phyloP scores from a whole-genome alignment of 2,888 invertebrate species.

The Apodemia mormo region DNA sequence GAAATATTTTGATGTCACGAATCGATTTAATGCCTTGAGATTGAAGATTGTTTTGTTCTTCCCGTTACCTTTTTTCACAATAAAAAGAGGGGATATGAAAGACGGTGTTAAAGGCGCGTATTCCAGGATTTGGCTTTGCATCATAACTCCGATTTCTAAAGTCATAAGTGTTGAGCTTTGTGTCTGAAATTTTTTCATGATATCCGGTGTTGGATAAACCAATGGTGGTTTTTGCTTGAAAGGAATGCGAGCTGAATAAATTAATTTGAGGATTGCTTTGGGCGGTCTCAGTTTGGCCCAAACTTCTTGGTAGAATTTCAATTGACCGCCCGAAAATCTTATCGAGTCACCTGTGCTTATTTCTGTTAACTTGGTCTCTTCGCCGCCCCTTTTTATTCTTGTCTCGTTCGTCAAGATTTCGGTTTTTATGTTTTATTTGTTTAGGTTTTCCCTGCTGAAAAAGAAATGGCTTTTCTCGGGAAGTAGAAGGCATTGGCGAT shows the following conservation, averaged over 20 bases:
- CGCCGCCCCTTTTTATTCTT: background rate
- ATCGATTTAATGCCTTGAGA: constrained; percentile 26
- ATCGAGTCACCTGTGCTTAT: constrained; percentile 7
- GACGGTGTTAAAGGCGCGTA: background rate
- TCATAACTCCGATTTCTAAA: background rate
- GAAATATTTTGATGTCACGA: constrained; percentile 4
- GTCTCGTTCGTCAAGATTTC: background rate
- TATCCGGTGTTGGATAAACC: background rate
- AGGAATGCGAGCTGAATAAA: too few relatives aligned
- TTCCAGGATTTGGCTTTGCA: background rate
- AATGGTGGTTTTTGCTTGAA: constrained; percentile 2
- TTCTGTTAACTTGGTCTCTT: background rate
- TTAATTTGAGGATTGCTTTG: too few relatives aligned
- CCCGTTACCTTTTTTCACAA: constrained; percentile 21
- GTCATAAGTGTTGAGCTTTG: background rate
- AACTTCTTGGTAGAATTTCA: background rate
- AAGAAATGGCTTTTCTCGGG: background rate
- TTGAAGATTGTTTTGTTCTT: constrained; percentile 23
- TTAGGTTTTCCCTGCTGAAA: background rate
- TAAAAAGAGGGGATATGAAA: constrained; percentile 26
- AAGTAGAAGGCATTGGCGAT: constrained; percentile 11
- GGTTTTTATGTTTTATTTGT: background rate
- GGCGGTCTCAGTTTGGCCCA: background rate
- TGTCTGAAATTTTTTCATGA: background rate
- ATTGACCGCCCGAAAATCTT: background rate